Base-by-base conservation (phyloP, 2,888 invertebrate genomes). In the Trichogramma evanescens region DNA sequence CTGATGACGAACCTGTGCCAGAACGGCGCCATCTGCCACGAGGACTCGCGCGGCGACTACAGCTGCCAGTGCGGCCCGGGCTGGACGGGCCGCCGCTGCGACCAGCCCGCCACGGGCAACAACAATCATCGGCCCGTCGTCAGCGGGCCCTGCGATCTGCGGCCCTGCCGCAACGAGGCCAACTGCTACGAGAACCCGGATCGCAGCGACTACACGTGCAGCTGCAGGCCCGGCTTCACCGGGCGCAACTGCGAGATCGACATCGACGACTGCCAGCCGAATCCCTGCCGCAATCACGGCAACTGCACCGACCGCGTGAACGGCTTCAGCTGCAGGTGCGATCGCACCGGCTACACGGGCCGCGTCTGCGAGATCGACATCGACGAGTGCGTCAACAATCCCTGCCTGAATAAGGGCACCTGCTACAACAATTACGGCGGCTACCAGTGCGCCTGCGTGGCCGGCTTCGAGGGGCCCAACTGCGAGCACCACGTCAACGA, bases 391-490 rank as follows among this genome's bases (percentile, higher is more conserved):
- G 88, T 90, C 69, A 90, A 93, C 77, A 83, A 84, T 64, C 90
- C 91, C 10, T 89, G 89, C 70, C 73, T 82, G 53, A 89, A 91
- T 67, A 84, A 85, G 66, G 92, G 91, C 40, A 82, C 83, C 50
- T 93, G 93, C 79, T 91, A 87, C 77, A 90, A 92, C 78, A 89
- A 86, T 58, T 91, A 91, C 76, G 92, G 92, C 9, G 82, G 87
- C 55, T 93, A 86, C 72, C 81, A 86, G 66, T 93, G 93, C 75
- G 86, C 87, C 69, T 93, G 93, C 77, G 82, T 81, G 58, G 81
- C 84, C 8, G 91, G 91, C n/a, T 93, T 87, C 80, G 87, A 86
- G 58, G 93, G 93, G 40, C 84, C 84, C 63, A 86, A 88, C 65
- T 93, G 93, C 74, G 88, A 91, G 71, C 80, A 81, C 71, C 80